These are phyloP conservation scores for Sebastes schlegelii DNA, from an alignment of 2,113 vertebrate species.

Conservation along the genomic window DNA sequence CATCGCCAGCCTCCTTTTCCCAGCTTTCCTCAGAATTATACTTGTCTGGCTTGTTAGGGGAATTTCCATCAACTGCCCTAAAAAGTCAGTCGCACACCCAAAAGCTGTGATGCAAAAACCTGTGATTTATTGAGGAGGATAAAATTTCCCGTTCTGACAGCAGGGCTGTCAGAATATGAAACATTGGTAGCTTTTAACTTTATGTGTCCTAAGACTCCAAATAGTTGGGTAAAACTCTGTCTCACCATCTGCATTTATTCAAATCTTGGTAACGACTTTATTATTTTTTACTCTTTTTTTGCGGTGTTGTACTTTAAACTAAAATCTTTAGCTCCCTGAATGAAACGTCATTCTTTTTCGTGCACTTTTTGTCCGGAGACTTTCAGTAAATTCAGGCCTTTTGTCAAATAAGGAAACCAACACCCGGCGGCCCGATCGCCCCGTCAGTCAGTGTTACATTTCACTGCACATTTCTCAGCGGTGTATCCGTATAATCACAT, in stretches of 20 bases:
- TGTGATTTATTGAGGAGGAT: slow-evolving; percentile 46
- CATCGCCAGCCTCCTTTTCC: slow-evolving; percentile 28
- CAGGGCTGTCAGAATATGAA: slow-evolving; percentile 21
- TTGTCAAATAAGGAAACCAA: slow-evolving; percentile 65
- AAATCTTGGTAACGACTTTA: not conserved
- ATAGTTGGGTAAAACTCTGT: slow-evolving; percentile 15
- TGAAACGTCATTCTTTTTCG: not conserved
- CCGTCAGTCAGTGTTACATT: slow-evolving; percentile 67
- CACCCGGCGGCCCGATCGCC: slow-evolving; percentile 31
- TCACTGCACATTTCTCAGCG: slow-evolving; percentile 54
- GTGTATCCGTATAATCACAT: slow-evolving; percentile 60
- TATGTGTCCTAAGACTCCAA: slow-evolving; percentile 3
- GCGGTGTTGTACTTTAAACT: slow-evolving; percentile 4
- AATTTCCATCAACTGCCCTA: slow-evolving; percentile 53
- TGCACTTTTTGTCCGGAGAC: not conserved
- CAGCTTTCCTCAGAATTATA: slow-evolving; percentile 43
- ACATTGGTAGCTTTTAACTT: slow-evolving; percentile 42
- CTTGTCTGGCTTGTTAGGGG: slow-evolving; percentile 43
- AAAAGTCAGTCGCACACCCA: slow-evolving; percentile 33
- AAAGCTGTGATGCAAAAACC: slow-evolving; percentile 41
- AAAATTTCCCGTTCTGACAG: slow-evolving; percentile 14
- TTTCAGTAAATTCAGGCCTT: slow-evolving; percentile 21
- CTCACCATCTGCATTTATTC: slow-evolving; percentile 24
- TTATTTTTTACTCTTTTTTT: slow-evolving; percentile 7
- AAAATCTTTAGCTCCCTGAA: slow-evolving; percentile 1